Evolutionary conservation across 2,113 vertebrate genomes (phyloP).

Genomic region (Microtus montanus): DNA sequence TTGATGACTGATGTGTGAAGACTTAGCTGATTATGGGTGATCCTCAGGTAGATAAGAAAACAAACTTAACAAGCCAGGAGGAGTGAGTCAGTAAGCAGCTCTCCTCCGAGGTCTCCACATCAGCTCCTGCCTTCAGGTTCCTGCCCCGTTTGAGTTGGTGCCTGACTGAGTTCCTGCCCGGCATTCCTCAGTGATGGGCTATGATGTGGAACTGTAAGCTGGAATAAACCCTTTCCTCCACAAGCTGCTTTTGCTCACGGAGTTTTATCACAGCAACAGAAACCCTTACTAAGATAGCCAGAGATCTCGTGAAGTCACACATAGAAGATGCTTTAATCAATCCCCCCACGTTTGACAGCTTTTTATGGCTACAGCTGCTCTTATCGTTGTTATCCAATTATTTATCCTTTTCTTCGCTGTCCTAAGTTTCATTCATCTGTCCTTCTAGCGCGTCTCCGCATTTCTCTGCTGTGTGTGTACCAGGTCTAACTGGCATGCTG

Average conservation of each 20-base stretch:
- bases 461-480: background rate
- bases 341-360: no score
- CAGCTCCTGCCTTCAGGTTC: background rate
- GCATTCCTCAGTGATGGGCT: background rate
- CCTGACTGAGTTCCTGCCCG: background rate
- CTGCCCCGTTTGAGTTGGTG: background rate
- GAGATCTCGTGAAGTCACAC: background rate
- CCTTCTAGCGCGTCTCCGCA: background rate
- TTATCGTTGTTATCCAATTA: background rate
- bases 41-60: background rate
- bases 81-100: background rate
- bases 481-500: background rate
- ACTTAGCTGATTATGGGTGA: background rate
- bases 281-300: background rate
- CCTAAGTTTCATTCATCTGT: background rate
- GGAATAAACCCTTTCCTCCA: background rate
- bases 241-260: background rate
- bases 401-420: background rate
- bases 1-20: background rate
- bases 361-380: background rate
- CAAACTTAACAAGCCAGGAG: background rate
- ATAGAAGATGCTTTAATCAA: background rate
- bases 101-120: background rate
- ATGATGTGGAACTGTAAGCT: background rate
- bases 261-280: background rate